These are phyloP conservation scores for Drosophila lacertosa DNA, from an alignment of 1,140 invertebrate species.

Conservation along the genomic window DNA sequence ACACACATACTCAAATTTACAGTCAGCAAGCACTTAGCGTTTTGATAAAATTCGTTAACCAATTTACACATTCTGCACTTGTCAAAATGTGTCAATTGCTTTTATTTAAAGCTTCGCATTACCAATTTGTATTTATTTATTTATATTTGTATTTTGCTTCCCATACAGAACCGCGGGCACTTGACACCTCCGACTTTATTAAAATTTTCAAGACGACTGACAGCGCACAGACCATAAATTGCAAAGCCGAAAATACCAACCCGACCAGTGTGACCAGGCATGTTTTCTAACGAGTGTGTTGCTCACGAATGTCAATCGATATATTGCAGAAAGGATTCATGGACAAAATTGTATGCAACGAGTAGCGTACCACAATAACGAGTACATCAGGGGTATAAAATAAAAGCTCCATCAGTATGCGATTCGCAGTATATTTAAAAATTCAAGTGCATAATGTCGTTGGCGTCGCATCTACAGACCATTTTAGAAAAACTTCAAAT, in stretches of 20 bases:
- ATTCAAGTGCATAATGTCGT: neutral
- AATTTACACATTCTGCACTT: slow-evolving; percentile 37
- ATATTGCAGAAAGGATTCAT: neutral
- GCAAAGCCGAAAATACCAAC: slow-evolving; percentile 16
- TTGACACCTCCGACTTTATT: slow-evolving; percentile 22
- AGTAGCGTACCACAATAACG: neutral
- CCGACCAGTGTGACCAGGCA: slow-evolving; percentile 1
- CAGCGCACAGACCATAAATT: slow-evolving; percentile 10
- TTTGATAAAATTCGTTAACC: slow-evolving; percentile 14
- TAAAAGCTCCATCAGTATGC: neutral
- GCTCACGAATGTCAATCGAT: neutral
- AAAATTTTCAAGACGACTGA: slow-evolving; percentile 50
- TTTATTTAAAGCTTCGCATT: slow-evolving; percentile 22
- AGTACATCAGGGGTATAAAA: neutral
- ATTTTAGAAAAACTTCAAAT: slow-evolving; percentile 23
- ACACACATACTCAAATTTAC: slow-evolving; percentile 2
- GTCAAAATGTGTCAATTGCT: slow-evolving; percentile 21
- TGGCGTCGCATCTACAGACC: slow-evolving; percentile 2
- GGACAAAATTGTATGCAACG: neutral
- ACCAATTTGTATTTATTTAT: slow-evolving; percentile 45
- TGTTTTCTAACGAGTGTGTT: too few species aligned
- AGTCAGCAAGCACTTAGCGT: slow-evolving; percentile 2
- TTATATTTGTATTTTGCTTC: slow-evolving; percentile 38
- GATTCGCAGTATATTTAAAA: neutral
- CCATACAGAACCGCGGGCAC: slow-evolving; percentile 10